Evolutionary conservation across 2,113 vertebrate genomes (phyloP).

Genomic region (Ancistrus triradiatus): DNA sequence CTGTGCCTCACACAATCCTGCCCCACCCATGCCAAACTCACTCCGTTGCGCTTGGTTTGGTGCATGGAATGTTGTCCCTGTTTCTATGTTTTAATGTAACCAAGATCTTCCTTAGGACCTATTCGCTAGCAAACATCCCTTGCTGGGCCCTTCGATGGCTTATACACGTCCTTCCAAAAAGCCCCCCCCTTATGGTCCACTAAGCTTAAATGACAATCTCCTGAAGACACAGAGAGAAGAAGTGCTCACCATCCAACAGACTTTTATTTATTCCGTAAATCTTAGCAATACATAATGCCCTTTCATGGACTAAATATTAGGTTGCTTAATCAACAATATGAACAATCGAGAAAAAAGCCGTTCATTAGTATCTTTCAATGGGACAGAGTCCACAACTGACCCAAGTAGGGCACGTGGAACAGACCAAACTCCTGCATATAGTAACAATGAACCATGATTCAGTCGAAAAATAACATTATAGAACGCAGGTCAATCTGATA

Average conservation of each 20-base stretch:
- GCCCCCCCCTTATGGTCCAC: too few relatives aligned
- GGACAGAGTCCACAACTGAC: constrained; percentile 57
- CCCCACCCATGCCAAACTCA: too few relatives aligned
- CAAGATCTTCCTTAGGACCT: too few relatives aligned
- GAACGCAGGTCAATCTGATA: constrained; percentile 52
- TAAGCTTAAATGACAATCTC: too few relatives aligned
- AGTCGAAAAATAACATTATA: constrained; percentile 54
- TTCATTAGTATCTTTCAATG: constrained; percentile 65
- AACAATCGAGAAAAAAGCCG: constrained; percentile 64
- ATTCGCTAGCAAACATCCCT: too few relatives aligned
- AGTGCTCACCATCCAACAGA: constrained; percentile 47
- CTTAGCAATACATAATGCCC: constrained; percentile 69
- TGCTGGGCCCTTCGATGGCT: too few relatives aligned
- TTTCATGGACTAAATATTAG: constrained; percentile 68
- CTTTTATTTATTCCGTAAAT: constrained; percentile 58
- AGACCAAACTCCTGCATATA: constrained; percentile 59
- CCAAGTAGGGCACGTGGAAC: constrained; percentile 62
- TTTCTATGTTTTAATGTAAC: too few relatives aligned
- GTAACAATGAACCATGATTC: constrained; percentile 65
- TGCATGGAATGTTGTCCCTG: too few relatives aligned
- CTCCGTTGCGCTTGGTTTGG: too few relatives aligned
- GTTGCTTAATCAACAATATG: constrained; percentile 67
- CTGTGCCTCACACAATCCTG: too few relatives aligned
- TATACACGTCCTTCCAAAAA: too few relatives aligned
- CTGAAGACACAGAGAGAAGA: too few relatives aligned